Percentiles rank a stretch among this genome's conserved stretches.
Conservation (phyloP, 2,113 vertebrate genomes). For the Phyllopteryx taeniolatus region DNA sequence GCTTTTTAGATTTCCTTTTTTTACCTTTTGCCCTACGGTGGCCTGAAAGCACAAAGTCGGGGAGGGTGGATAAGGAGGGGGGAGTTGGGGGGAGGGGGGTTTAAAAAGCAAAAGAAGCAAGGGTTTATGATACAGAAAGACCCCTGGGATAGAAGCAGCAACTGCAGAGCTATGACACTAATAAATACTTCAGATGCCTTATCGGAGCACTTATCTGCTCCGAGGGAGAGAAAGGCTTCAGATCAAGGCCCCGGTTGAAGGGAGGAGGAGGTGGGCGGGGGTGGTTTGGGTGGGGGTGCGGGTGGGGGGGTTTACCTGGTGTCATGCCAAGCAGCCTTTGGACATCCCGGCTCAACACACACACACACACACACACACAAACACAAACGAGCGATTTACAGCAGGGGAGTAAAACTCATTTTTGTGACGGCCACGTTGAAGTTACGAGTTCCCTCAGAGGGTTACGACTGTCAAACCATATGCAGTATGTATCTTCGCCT, state of each 20-base stretch:
- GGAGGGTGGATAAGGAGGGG: constrained; percentile 76
- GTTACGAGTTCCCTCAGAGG: not conserved
- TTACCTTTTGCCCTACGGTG: constrained; percentile 92
- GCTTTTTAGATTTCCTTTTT: constrained; percentile 95
- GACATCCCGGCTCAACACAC: constrained; percentile 51
- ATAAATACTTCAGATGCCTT: constrained; percentile 76
- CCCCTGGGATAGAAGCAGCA: constrained; percentile 53
- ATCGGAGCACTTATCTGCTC: constrained; percentile 70
- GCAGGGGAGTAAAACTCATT: not conserved
- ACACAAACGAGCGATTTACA: constrained; percentile 4
- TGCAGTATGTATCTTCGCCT: no score
- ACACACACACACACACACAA: constrained; percentile 20
- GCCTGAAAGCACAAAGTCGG: constrained; percentile 90
- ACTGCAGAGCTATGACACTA: constrained; percentile 60
- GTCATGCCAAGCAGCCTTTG: constrained; percentile 64
- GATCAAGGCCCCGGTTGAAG: constrained; percentile 49
- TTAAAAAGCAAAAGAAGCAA: constrained; percentile 71
- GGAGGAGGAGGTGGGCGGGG: not conserved
- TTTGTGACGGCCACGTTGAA: not conserved
- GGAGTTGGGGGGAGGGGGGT: constrained; percentile 56
- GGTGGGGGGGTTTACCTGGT: constrained; percentile 61
- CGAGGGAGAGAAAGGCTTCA: constrained; percentile 63
- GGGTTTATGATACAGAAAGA: constrained; percentile 65
- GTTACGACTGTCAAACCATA: no score
- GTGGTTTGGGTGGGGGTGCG: no score